Evolutionary conservation across 2,113 vertebrate genomes (phyloP).

Genomic region (Gorsachius goisagi): DNA sequence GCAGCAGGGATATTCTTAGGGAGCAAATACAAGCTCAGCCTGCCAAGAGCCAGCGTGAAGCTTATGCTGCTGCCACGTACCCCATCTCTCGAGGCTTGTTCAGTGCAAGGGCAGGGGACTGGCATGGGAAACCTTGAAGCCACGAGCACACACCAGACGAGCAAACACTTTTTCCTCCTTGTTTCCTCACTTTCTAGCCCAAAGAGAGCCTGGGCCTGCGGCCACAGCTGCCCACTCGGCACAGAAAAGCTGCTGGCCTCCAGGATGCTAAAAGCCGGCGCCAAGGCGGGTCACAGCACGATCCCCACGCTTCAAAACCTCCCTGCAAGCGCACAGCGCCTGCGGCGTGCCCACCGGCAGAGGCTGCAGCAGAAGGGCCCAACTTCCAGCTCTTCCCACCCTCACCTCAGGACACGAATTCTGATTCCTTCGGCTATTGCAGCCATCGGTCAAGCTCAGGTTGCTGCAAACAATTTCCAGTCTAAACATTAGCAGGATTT

Average conservation of each 20-base stretch:
- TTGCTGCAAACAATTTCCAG: constrained; percentile 55
- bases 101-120: background rate
- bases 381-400: background rate
- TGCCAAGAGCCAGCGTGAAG: constrained; percentile 29
- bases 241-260: background rate
- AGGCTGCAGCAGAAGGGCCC: background rate
- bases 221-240: background rate
- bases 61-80: fast-evolving
- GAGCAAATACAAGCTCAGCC: background rate
- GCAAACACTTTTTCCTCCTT: background rate
- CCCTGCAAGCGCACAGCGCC: background rate
- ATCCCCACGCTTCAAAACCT: background rate
- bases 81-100: background rate
- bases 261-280: background rate
- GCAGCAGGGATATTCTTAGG: background rate
- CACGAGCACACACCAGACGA: background rate
- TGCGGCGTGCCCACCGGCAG: background rate
- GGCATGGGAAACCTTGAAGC: background rate
- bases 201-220: background rate
- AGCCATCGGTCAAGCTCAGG: constrained; percentile 41
- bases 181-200: background rate
- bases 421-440: background rate
- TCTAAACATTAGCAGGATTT: constrained; percentile 59
- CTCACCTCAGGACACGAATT: background rate
- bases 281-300: background rate